Conservation (phyloP, 2,888 invertebrate genomes). For the Lasioglossum calceatum region DNA sequence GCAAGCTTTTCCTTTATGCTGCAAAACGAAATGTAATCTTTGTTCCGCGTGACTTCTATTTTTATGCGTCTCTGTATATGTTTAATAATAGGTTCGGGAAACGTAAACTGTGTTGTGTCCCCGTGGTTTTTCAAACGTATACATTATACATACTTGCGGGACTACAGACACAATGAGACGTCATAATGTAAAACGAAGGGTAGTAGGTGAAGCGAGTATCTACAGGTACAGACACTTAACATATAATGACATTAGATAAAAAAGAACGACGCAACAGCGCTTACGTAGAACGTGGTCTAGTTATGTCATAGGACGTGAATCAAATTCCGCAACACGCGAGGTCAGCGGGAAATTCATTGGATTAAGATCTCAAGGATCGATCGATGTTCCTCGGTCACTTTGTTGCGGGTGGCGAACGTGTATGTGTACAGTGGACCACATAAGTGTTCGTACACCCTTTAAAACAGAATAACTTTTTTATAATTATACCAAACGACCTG, state of each 20-base stretch:
- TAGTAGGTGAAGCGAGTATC: background rate
- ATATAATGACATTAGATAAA: slow-evolving; percentile 32
- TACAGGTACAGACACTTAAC: background rate
- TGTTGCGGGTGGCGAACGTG: background rate
- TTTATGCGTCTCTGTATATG: background rate
- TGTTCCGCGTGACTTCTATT: background rate
- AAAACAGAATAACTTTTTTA: too few species aligned
- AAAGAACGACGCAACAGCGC: slow-evolving; percentile 6
- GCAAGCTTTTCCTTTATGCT: background rate
- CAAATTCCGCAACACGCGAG: slow-evolving; percentile 46
- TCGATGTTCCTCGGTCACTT: slow-evolving; percentile 14
- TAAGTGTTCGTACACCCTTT: too few species aligned
- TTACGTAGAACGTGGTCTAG: background rate
- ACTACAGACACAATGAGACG: background rate
- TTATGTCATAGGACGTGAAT: slow-evolving; percentile 26
- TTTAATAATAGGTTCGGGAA: background rate
- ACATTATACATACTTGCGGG: background rate
- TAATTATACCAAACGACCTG: too few species aligned
- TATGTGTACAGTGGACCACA: background rate
- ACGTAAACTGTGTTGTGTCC: background rate
- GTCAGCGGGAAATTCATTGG: slow-evolving; percentile 55
- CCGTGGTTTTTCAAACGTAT: background rate
- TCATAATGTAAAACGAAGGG: background rate
- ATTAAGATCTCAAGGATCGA: slow-evolving; percentile 57
- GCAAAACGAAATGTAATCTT: background rate